Percentiles rank a stretch among this genome's conserved stretches.
phyloP scores from a whole-genome alignment of 2,113 vertebrate genomes.

The Papio anubis region DNA sequence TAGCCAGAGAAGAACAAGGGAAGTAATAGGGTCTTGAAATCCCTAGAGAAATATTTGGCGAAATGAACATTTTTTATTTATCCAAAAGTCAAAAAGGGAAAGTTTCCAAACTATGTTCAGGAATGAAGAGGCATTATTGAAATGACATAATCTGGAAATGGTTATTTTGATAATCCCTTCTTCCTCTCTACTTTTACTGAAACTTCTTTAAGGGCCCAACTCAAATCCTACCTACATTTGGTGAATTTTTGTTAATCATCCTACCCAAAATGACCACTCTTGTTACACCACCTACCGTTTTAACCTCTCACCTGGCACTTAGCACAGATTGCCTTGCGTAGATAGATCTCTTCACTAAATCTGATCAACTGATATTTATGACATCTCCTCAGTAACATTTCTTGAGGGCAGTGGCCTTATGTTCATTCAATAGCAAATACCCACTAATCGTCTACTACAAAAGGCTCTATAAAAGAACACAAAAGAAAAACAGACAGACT shows the following conservation, averaged over 20 bases:
- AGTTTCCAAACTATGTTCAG: constrained; percentile 27
- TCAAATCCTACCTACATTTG: not conserved
- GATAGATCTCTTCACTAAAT: not conserved
- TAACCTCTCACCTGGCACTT: constrained; percentile 26
- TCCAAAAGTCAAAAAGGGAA: not conserved
- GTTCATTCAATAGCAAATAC: not conserved
- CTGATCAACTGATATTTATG: not conserved
- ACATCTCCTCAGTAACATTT: not conserved
- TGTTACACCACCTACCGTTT: not conserved
- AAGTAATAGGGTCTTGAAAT: not conserved
- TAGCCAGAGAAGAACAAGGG: not conserved
- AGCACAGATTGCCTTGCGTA: not conserved
- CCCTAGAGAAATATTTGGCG: not conserved
- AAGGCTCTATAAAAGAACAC: not conserved
- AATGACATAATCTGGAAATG: constrained; percentile 41
- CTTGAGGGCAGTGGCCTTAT: not conserved
- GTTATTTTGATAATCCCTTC: constrained; percentile 22
- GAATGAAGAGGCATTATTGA: not conserved
- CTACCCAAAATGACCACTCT: not conserved
- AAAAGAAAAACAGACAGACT: not conserved
- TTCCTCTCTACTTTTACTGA: constrained; percentile 38
- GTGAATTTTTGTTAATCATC: not conserved
- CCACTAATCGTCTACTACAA: not conserved
- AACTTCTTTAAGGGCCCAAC: constrained; percentile 8
- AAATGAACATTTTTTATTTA: constrained; percentile 47